Percentiles rank a stretch among this genome's conserved stretches.
Conservation (phyloP, 2,888 invertebrate species). For the Scaptomyza caliginosa region DNA sequence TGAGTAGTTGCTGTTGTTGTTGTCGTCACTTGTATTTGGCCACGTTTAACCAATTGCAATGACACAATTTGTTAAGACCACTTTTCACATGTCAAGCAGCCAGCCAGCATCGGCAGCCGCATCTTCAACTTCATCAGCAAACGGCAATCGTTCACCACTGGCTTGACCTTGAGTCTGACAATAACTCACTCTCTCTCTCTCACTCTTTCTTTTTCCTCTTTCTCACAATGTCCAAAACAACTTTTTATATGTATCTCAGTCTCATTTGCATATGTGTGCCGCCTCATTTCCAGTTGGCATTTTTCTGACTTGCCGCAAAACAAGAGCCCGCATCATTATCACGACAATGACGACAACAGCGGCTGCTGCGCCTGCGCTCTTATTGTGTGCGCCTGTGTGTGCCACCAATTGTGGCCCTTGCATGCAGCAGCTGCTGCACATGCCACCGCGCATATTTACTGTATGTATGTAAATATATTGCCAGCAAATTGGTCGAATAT, state of each 20-base stretch:
- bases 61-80: conserved; percentile 73
- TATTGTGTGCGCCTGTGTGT: conserved; percentile 42
- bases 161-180: conserved; percentile 44
- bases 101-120: conserved; percentile 1
- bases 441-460: conserved; percentile 38
- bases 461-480: background rate
- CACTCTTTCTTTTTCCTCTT: background rate
- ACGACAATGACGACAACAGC: background rate
- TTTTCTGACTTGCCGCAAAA: conserved; percentile 44
- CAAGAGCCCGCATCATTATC: conserved; percentile 51
- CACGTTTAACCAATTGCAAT: conserved; percentile 63
- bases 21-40: conserved; percentile 44
- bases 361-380: conserved; percentile 26
- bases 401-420: conserved; percentile 31
- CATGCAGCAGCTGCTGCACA: conserved; percentile 49
- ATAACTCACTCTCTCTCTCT: background rate
- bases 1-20: conserved; percentile 19
- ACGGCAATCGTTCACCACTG: conserved; percentile 12
- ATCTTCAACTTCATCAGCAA: conserved; percentile 9
- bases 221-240: background rate
- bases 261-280: conserved; percentile 55
- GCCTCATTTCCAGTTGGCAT: conserved; percentile 78
- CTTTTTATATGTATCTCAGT: conserved; percentile 7
- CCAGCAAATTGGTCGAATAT: conserved; percentile 24
- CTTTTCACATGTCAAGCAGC: conserved; percentile 68